Evolutionary conservation across 2,797 vertebrate species (phyloP).

Genomic region (Gorsachius magnificus): DNA sequence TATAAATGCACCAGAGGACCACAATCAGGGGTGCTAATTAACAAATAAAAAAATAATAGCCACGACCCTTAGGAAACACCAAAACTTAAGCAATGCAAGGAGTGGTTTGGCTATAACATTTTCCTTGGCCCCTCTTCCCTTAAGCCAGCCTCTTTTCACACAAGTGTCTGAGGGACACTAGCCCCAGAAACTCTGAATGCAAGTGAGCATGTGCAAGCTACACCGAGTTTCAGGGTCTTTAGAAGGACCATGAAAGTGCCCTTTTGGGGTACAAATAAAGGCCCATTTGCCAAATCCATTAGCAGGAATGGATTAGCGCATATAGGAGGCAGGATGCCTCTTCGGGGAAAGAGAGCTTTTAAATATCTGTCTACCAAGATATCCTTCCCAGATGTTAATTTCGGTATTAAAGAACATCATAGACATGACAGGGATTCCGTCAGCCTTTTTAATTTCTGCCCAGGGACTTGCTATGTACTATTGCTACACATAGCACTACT

Average conservation of each 20-base stretch:
- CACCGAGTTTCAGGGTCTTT: neutral
- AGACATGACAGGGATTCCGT: neutral
- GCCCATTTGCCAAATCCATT: neutral
- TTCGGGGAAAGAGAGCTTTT: neutral
- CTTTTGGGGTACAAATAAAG: neutral
- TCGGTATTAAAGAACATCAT: neutral
- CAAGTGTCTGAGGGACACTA: neutral
- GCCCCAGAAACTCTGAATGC: neutral
- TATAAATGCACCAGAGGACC: neutral
- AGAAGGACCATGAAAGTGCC: neutral
- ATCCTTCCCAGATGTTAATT: neutral
- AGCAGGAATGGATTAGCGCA: neutral
- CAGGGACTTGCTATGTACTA: neutral
- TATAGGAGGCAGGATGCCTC: neutral
- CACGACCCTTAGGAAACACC: neutral
- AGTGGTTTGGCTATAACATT: neutral
- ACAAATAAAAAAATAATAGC: neutral
- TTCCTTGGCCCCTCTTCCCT: neutral
- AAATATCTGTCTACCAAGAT: neutral
- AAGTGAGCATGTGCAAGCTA: neutral
- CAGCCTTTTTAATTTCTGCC: neutral
- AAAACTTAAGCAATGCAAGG: neutral
- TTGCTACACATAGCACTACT: neutral
- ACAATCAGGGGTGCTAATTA: neutral
- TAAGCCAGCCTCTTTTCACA: neutral